Evolutionary conservation across 2,888 invertebrate species (phyloP).

Genomic region (Spisula subtruncata): DNA sequence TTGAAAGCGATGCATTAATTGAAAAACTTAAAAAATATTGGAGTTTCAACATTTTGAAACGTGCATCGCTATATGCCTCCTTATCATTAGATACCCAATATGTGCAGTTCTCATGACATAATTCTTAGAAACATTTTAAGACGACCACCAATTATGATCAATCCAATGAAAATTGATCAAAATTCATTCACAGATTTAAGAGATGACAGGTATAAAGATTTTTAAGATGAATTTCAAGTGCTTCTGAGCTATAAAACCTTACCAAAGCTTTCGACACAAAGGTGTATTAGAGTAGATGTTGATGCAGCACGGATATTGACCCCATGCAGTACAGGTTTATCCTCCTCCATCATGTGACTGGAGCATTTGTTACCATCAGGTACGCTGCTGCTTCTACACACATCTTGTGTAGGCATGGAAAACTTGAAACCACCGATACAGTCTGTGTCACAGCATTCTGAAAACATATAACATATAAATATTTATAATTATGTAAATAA

Average conservation of each 20-base stretch:
- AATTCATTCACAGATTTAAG: no score
- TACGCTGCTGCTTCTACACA: slow-evolving; percentile 55
- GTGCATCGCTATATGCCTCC: no score
- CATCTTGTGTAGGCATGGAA: slow-evolving; percentile 75
- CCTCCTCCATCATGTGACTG: slow-evolving; percentile 83
- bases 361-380: slow-evolving; percentile 62
- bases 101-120: no score
- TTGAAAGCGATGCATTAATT: no score
- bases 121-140: no score
- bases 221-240: no score
- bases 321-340: slow-evolving; percentile 84
- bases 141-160: no score
- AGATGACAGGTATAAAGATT: no score
- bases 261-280: slow-evolving; percentile 88
- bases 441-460: slow-evolving; percentile 76
- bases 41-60: no score
- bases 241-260: slow-evolving; percentile 72
- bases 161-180: no score
- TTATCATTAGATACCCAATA: no score
- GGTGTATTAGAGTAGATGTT: slow-evolving; percentile 87
- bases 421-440: slow-evolving; percentile 70
- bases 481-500: not conserved
- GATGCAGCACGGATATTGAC: slow-evolving; percentile 85
- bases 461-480: slow-evolving; percentile 10
- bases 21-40: no score